A percentile compares a stretch with the other conserved stretches of the same genome.
Evolutionary conservation across 2,888 invertebrate species (phyloP).

Genomic region (Zele albiditarsus): DNA sequence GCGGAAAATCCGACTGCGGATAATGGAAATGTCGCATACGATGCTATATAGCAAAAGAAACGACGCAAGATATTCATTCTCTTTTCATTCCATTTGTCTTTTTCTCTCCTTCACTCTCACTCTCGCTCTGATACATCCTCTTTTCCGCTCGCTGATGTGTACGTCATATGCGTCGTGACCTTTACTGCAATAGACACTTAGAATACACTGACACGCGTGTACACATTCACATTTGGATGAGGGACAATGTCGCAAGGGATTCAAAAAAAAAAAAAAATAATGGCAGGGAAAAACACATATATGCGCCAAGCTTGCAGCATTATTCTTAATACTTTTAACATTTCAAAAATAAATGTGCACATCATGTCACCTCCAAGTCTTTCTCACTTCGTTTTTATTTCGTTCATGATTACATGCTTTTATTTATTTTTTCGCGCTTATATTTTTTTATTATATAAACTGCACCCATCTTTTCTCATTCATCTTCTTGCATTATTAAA

Average conservation of each 20-base stretch:
- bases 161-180: slow-evolving; percentile 1
- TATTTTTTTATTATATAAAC: too few species aligned
- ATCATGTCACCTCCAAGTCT: too few species aligned
- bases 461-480: too few species aligned
- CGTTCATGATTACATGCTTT: too few species aligned
- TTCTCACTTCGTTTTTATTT: too few species aligned
- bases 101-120: not conserved
- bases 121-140: too few species aligned
- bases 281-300: not conserved
- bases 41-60: not conserved
- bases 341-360: not conserved
- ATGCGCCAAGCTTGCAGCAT: slow-evolving; percentile 3
- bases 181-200: not conserved
- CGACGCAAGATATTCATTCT: slow-evolving; percentile 18
- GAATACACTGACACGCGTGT: not conserved
- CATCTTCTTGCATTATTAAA: too few species aligned
- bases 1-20: slow-evolving; percentile 34
- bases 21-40: slow-evolving; percentile 37
- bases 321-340: slow-evolving; percentile 9
- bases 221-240: not conserved
- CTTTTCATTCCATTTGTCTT: slow-evolving; percentile 11
- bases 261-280: not conserved
- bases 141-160: not conserved
- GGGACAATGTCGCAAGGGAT: not conserved
- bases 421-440: too few species aligned